Evolutionary conservation across 2,888 invertebrate genomes (phyloP), one percentile per base, ranked within the genome.

Genomic region (Lomographa bimaculata): DNA sequence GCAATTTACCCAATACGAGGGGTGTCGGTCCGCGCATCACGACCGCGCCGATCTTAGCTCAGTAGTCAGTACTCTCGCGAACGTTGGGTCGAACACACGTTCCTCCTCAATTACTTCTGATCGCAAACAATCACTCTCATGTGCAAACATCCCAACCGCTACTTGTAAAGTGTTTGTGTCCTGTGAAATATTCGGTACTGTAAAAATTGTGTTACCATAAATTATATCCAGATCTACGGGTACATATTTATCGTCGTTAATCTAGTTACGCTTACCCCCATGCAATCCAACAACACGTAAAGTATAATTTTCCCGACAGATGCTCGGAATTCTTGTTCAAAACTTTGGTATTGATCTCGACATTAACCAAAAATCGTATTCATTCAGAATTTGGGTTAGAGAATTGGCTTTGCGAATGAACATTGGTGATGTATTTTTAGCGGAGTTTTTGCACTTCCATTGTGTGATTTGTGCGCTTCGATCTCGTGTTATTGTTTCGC

Each of bases 31-130:
- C 65, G 64, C 73, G 74, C 70, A 70, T 62, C 65, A 8, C 55
- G 53, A 33, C 44, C 59, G 53, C 58, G 61, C 58, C 50, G 56
- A 37, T 52, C 49, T 38, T 41, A 46, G 51, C 54, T 35, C 10
- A n/a, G n/a, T 14, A 7, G 3, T 69, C 73, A 80, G 81, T 81
- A 50, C 34, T 43, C 43, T 59, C 67, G 64, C 71, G 71, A 54
- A 34, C 59, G 51, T 46, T 57, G 65, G 53, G 56, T 57, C 53
- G 39, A 47, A 27, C 53, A 64, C 71, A 70, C 54, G 50, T 39
- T 26, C 16, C n/a, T 18, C 24, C 26, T 24, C 45, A 46, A 54
- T 50, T 10, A 56, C 48, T 56, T 7, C 17, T 61, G 55, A 50
- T 51, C 47, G 60, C 63, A 60, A 64, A 66, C 61, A 67, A 62